A percentile compares a stretch with the other conserved stretches of the same genome.
Conservation (phyloP, 2,888 invertebrate species). For the Parapristionchus giblindavisi region DNA sequence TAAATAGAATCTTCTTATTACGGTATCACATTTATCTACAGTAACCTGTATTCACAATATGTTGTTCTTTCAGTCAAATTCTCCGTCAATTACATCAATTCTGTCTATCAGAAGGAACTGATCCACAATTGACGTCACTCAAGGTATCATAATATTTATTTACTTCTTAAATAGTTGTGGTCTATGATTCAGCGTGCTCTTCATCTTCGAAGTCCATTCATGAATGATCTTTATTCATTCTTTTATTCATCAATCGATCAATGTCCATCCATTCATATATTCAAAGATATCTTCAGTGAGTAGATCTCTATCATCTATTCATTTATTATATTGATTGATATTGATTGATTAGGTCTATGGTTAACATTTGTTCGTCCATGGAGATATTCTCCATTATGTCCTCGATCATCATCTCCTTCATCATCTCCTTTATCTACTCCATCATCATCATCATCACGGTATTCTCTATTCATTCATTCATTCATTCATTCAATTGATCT, state of each 20-base stretch:
- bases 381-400: conserved; percentile 29
- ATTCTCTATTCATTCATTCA: too few relatives aligned
- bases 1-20: conserved; percentile 47
- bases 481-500: background rate
- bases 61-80: conserved; percentile 1
- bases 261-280: conserved; percentile 48
- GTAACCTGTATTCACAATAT: background rate
- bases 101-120: conserved; percentile 46
- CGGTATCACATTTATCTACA: conserved; percentile 39
- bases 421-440: conserved; percentile 23
- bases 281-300: conserved; percentile 47
- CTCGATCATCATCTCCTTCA: conserved; percentile 9
- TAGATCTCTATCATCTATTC: too few relatives aligned
- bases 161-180: background rate
- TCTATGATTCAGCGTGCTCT: conserved; percentile 30
- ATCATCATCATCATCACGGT: background rate
- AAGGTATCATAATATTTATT: conserved; percentile 38
- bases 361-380: conserved; percentile 38
- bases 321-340: background rate
- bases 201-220: conserved; percentile 48
- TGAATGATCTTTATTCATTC: conserved; percentile 45
- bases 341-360: conserved; percentile 9
- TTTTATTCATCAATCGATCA: conserved; percentile 48
- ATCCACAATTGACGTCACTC: conserved; percentile 45
- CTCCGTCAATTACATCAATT: conserved; percentile 51